Evolutionary conservation across 2,113 vertebrate genomes (phyloP).

Genomic region (Hippocampus comes): DNA sequence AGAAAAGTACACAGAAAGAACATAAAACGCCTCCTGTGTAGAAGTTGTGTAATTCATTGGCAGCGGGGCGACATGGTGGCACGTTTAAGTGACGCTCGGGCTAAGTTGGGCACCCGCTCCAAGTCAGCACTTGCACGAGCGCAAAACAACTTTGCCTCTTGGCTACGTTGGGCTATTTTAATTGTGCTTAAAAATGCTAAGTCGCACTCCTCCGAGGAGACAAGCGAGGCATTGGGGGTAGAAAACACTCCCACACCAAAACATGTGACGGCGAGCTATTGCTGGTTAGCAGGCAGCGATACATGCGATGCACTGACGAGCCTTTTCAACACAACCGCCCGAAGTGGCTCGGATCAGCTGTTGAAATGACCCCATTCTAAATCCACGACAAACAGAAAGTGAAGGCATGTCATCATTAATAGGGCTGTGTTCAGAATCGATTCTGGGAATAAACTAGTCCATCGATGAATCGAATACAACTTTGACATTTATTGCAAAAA

Average conservation of each 20-base stretch:
- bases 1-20: background rate
- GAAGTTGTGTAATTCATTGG: background rate
- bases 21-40: background rate
- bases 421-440: too few species aligned
- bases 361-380: background rate
- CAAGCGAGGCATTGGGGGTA: background rate
- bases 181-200: conserved; percentile 2
- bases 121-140: background rate
- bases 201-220: background rate
- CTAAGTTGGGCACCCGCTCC: background rate
- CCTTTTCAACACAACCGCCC: background rate
- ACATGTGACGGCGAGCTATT: background rate
- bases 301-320: background rate
- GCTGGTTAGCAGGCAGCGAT: background rate
- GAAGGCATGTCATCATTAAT: too few species aligned
- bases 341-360: background rate
- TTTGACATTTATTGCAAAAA: too few species aligned
- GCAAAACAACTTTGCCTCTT: background rate
- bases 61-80: background rate
- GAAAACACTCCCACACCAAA: background rate
- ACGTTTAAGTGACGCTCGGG: background rate
- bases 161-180: background rate
- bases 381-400: too few species aligned
- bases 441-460: too few species aligned
- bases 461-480: too few species aligned